Evolutionary conservation across 2,113 vertebrate species (phyloP).

Genomic region (Onychostoma macrolepis): DNA sequence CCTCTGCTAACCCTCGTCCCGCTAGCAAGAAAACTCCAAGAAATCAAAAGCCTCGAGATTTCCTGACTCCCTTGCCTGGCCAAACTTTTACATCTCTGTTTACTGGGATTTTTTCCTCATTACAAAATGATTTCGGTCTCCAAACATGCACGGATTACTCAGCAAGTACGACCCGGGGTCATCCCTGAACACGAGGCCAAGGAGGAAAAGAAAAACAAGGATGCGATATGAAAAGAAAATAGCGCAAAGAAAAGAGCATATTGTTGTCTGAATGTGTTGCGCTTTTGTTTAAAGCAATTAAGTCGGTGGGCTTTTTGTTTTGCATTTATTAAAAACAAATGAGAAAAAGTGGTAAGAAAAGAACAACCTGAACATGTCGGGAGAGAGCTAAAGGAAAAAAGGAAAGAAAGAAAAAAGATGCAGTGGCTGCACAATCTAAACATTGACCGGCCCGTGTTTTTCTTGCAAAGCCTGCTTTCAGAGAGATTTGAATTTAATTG

Average conservation of each 20-base stretch:
- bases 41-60: constrained; percentile 40
- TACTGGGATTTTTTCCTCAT: constrained; percentile 49
- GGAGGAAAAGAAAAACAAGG: constrained; percentile 43
- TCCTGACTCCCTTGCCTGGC: constrained; percentile 24
- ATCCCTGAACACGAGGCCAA: not conserved
- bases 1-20: not conserved
- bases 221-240: constrained; percentile 61
- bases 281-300: constrained; percentile 58
- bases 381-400: not conserved
- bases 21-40: not conserved
- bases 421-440: constrained; percentile 56
- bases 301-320: constrained; percentile 35
- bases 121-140: constrained; percentile 54
- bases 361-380: not conserved
- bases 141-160: constrained; percentile 52
- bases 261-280: constrained; percentile 32
- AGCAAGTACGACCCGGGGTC: constrained; percentile 15
- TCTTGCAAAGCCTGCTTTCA: constrained; percentile 70
- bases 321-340: constrained; percentile 26
- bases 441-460: constrained; percentile 66
- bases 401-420: constrained; percentile 41
- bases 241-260: not conserved
- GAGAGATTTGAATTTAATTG: constrained; percentile 80
- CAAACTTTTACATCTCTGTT: constrained; percentile 49
- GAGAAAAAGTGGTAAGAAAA: not conserved